Evolutionary conservation across 2,888 invertebrate genomes (phyloP), one percentile per base, ranked within the genome.

Genomic region (Cryptocheilus praepositus): DNA sequence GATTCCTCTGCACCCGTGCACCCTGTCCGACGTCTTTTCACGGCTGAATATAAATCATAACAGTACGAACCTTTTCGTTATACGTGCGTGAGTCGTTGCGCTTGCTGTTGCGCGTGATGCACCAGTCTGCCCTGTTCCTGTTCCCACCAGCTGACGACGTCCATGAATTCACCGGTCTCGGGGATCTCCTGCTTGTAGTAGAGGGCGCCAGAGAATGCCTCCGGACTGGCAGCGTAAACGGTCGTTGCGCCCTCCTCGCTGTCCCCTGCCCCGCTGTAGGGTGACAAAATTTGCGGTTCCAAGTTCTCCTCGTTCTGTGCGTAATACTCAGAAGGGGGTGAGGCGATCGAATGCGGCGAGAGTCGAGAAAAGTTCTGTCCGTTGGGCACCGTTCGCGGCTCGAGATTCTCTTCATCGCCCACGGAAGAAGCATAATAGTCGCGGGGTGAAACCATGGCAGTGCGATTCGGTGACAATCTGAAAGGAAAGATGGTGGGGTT

Each of bases 81-180:
- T 72, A 86, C 88, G 76, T 88, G 88, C 66, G 88, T 85, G 76
- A 87, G 83, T 73, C 85, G 86, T 75, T 87, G 85, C 70, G 84
- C 72, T 79, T 85, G 85, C 67, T 83, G 84, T 74, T 86, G 83
- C 13, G 75, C 71, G 67, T 83, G 86, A 72, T 87, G 88, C 59
- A 81, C 83, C 55, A 87, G 75, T 66, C 87, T 82, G 61, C 85
- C 85, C 78, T 87, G 88, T 77, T 89, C 89, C 76, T 88, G 88
- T 79, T 89, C 88, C 88, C 88, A 89, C 88, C 88, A 89, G 81
- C 85, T 88, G 74, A 88, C 87, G 51, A 88, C 86, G 77, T 88
- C 88, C 86, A 88, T 86, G 81, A 88, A 86, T 80, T 89, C 88
- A 18, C 85, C 80, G 46, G 82, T 71, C 55, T 84, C 86, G 51